Conservation (phyloP, 2,888 invertebrate genomes). For the Drosophila paracracens region DNA sequence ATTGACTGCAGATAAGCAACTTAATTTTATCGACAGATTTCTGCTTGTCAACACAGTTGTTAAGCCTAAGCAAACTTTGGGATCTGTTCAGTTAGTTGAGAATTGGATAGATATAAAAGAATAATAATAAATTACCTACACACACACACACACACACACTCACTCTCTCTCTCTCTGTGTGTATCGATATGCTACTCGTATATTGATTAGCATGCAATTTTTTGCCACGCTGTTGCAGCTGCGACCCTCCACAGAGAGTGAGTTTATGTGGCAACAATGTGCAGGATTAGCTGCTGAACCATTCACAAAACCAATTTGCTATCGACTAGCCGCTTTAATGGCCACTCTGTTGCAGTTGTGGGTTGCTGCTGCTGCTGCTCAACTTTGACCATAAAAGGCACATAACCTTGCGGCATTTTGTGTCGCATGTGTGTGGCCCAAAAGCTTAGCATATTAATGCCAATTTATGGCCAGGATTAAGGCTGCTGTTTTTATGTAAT, state of each 20-base stretch:
- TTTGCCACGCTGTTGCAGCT: slow-evolving; percentile 1
- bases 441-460: slow-evolving; percentile 69
- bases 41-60: background rate
- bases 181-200: background rate
- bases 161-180: background rate
- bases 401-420: slow-evolving; percentile 29
- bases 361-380: slow-evolving; percentile 16
- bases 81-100: background rate
- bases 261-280: slow-evolving; percentile 48
- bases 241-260: slow-evolving; percentile 7
- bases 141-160: background rate
- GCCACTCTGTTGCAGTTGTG: slow-evolving; percentile 11
- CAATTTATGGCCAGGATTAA: slow-evolving; percentile 67
- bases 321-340: slow-evolving; percentile 47
- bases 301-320: slow-evolving; percentile 57
- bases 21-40: slow-evolving; percentile 24
- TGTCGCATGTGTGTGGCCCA: slow-evolving; percentile 59
- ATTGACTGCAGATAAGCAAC: slow-evolving; percentile 14
- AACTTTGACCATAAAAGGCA: slow-evolving; percentile 61
- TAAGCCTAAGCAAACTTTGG: slow-evolving; percentile 1
- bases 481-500: background rate
- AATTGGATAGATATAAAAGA: background rate
- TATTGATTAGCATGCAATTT: slow-evolving; percentile 15
- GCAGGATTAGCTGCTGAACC: slow-evolving; percentile 48
- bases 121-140: background rate